Percentiles rank a stretch among this genome's conserved stretches.
Conservation (phyloP, 1,140 invertebrate genomes). For the Drosophila yakuba region DNA sequence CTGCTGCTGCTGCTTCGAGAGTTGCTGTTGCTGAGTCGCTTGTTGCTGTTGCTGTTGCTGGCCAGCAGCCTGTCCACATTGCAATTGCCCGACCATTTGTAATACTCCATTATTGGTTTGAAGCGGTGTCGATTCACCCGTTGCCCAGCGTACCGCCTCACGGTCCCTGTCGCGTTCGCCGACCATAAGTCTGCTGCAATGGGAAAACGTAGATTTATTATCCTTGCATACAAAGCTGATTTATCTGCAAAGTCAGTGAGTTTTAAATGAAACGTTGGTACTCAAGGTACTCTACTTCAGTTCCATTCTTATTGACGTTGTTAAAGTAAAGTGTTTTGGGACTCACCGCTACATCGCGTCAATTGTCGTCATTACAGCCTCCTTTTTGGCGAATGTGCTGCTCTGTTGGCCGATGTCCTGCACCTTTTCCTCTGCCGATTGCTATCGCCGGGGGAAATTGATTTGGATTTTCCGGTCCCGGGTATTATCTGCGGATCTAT, state of each 20-base stretch:
- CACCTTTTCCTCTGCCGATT: slow-evolving; percentile 16
- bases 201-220: neutral
- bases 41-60: slow-evolving; percentile 81
- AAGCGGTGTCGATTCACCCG: slow-evolving; percentile 86
- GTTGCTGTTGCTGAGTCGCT: slow-evolving; percentile 52
- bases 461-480: slow-evolving; percentile 52
- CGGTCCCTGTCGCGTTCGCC: slow-evolving; percentile 88
- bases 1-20: slow-evolving; percentile 56
- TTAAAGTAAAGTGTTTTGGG: neutral
- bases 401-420: slow-evolving; percentile 3
- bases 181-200: slow-evolving; percentile 85
- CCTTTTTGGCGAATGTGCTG: slow-evolving; percentile 33
- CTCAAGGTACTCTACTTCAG: too few relatives aligned
- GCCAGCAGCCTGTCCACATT: slow-evolving; percentile 84
- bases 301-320: too few relatives aligned
- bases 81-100: slow-evolving; percentile 84
- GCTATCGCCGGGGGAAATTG: slow-evolving; percentile 52
- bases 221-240: neutral
- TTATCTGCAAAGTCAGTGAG: neutral
- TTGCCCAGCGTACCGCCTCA: slow-evolving; percentile 88
- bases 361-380: slow-evolving; percentile 82
- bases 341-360: slow-evolving; percentile 84
- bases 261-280: too few relatives aligned
- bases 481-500: slow-evolving; percentile 52
- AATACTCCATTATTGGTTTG: slow-evolving; percentile 85